Percentiles rank a stretch among this genome's conserved stretches.
These are phyloP conservation scores for Galeopsomyia nigrocyanea DNA, from an alignment of 2,888 invertebrate genomes.

Conservation along the genomic window DNA sequence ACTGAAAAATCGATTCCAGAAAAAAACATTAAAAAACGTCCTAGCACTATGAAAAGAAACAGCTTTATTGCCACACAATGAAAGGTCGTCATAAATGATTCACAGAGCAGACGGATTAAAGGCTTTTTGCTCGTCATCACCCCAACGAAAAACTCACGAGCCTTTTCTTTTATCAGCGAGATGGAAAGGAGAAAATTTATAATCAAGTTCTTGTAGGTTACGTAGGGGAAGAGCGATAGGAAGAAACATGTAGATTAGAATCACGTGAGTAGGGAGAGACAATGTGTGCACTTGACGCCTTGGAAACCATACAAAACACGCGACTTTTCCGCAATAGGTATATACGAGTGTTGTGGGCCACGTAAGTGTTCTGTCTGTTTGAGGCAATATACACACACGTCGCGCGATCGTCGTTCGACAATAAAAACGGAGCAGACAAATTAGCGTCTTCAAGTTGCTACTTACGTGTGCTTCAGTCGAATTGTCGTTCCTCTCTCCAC, in stretches of 20 bases:
- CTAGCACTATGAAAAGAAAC: background rate
- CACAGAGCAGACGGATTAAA: background rate
- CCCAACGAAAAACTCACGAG: constrained; percentile 4
- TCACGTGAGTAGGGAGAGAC: constrained; percentile 23
- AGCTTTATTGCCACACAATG: background rate
- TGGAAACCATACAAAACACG: constrained; percentile 15
- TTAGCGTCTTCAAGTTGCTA: background rate
- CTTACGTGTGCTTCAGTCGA: constrained; percentile 24
- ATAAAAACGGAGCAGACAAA: background rate
- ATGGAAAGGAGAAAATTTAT: constrained; percentile 10
- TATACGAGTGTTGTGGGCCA: constrained; percentile 23
- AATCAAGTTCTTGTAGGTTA: constrained; percentile 45
- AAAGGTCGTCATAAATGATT: constrained; percentile 11
- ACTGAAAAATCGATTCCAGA: constrained; percentile 16
- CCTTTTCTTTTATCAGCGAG: background rate
- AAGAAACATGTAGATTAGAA: constrained; percentile 13
- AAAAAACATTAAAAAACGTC: background rate
- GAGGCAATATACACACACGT: too few relatives aligned
- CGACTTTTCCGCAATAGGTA: constrained; percentile 3
- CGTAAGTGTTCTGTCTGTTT: constrained; percentile 25
- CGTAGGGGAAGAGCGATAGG: constrained; percentile 23
- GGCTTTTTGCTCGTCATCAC: background rate
- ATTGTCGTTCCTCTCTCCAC: constrained; percentile 5
- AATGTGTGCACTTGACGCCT: background rate
- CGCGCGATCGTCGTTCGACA: background rate